Conservation (phyloP, 2,888 invertebrate genomes). For the Seira ritae region DNA sequence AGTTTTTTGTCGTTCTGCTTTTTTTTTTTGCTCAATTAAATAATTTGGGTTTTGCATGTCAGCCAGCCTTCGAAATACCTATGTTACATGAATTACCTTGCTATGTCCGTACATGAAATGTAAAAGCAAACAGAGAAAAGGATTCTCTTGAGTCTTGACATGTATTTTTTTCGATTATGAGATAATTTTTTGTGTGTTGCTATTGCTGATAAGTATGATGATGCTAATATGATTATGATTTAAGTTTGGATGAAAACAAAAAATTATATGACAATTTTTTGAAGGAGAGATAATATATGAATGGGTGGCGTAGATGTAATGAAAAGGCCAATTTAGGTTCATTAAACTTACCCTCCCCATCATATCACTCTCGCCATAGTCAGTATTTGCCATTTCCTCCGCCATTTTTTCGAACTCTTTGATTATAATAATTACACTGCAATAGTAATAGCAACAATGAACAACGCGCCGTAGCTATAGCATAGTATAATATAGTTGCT, state of each 20-base stretch:
- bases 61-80: background rate
- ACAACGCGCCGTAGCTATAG: no score
- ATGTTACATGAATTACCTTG: background rate
- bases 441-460: no score
- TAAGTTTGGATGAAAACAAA: background rate
- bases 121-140: background rate
- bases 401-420: background rate
- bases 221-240: conserved; percentile 4
- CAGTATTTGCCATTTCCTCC: background rate
- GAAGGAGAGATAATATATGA: background rate
- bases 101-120: no score
- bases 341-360: conserved; percentile 14
- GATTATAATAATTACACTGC: conserved; percentile 7
- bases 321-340: conserved; percentile 31
- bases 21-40: conserved; percentile 14
- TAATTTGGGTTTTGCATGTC: conserved; percentile 10
- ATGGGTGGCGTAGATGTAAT: background rate
- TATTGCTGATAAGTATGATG: no score
- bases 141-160: background rate
- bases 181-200: no score
- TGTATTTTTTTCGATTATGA: background rate
- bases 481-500: no score
- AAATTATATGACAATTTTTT: background rate
- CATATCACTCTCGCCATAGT: conserved; percentile 11
- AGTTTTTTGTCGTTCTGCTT: background rate